Conservation (phyloP, 2,797 vertebrate genomes). For the Sebastes vulpes region DNA sequence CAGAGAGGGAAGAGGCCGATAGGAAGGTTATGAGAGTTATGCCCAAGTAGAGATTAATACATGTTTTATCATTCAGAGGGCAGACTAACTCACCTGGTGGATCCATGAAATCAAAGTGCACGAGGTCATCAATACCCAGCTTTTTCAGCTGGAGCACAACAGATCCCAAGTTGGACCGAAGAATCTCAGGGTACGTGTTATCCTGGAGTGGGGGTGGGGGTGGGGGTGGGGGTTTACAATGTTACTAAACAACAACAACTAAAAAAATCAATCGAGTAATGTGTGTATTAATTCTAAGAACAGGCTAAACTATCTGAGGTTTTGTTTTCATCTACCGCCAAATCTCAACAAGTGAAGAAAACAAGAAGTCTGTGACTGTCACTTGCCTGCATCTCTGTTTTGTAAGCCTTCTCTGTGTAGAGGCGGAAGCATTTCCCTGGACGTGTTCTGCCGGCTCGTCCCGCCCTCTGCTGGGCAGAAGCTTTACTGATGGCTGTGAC, state of each 20-base stretch:
- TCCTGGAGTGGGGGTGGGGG: slow-evolving; percentile 82
- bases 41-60: neutral
- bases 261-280: accelerated
- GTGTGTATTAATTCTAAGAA: neutral
- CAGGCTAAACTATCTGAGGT: neutral
- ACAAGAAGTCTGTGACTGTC: neutral
- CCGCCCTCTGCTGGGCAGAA: slow-evolving; percentile 97
- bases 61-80: neutral
- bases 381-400: slow-evolving; percentile 98
- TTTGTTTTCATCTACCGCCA: neutral
- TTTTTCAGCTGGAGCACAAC: slow-evolving; percentile 99
- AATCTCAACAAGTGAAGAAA: neutral
- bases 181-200: slow-evolving; percentile 99
- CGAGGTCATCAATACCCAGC: slow-evolving; percentile 98
- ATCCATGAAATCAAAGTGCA: slow-evolving; percentile 99
- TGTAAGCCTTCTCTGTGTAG: slow-evolving; percentile 99
- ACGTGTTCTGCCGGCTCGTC: slow-evolving; percentile 96
- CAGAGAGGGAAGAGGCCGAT: neutral
- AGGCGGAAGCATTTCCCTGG: slow-evolving; percentile 98
- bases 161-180: slow-evolving; percentile 97
- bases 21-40: neutral
- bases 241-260: neutral
- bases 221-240: neutral
- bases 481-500: slow-evolving; percentile 99
- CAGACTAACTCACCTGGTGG: slow-evolving; percentile 90